Base-by-base conservation (phyloP, 2,113 vertebrate species). In the Synodontis membranacea region DNA sequence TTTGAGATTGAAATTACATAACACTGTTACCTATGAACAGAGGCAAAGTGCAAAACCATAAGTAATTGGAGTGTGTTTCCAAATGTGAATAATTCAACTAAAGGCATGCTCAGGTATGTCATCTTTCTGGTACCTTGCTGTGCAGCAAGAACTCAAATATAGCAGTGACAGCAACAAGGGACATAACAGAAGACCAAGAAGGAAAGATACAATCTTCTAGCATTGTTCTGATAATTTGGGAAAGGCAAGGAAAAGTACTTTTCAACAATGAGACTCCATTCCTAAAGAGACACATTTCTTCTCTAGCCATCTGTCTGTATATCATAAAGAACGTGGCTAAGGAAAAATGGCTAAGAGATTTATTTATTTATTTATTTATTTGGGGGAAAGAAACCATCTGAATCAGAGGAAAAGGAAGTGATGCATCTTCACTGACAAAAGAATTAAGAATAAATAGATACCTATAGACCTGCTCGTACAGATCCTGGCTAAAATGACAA, bases 241-340 rank as follows among this genome's bases (percentile, higher is more conserved):
- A 42, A 70, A 39, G 48, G 91, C 68, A 89, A 62, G 31, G 52
- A 91, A 89, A 44, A 90, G 76, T 88, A 90, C 91, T 91, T 92
- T 90, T 94, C 93, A 92, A 85, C 62, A 82, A 39, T 19, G 4
- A 23, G 17, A 23, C 66, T 21, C 19, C 34, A 39, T 21, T 70
- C 34, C 19, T 39, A 21, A 2, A 86, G 62, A 89, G 89, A 64
- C 56, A 83, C 79, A 74, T 80, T 89, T 85, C 81, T 88, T 52
- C 5, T 42, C 82, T 60, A 68, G 75, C 91, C 89, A 89, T 91
- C 90, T 91, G 88, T 91, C 87, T 82, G 66, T 14, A 28, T 87
- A 87, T 64, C 84, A 80, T 90, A 92, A 92, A 86, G 86, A 89
- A 89, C 88, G 90, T 92, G 78, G 50, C 84, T 66, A 81, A 89